Base-by-base conservation (phyloP, 2,797 vertebrate genomes). In the Sphenodon punctatus region DNA sequence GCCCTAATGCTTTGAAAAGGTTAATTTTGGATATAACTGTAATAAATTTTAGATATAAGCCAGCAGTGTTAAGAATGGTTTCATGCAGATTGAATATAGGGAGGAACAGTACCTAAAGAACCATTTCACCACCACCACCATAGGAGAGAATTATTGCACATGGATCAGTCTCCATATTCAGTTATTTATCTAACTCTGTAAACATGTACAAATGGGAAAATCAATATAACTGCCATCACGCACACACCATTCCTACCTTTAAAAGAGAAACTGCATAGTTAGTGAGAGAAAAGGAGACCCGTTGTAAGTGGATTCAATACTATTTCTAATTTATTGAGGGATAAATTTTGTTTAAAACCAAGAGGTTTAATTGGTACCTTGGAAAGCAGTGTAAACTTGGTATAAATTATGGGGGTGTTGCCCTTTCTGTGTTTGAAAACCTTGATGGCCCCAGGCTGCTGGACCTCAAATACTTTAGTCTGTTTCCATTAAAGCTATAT, bases 351-450 rank as follows among this genome's bases (percentile, higher is more conserved):
- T 51, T 75, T 68, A 72, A 87, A 85, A 75, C 9, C 14, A 69
- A 87, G 65, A 59, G 25, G 13, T 67, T 68, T 75, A 90, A 80
- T 84, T 59, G 70, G 71, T 90, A 82, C 77, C 70, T 74, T 78
- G 55, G 53, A 80, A 75, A 68, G 55, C 49, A 87, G 25, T 84
- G 68, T 78, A 85, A 80, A 84, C 79, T 51, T 67, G 8, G 46
- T 82, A 61, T 68, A 69, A 73, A 80, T 88, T 92, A 87, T 86
- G 82, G 43, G 76, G 74, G 49, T 83, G 73, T 66, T 90, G 43
- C 56, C 73, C 86, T 89, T 38, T 90, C 69, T 91, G 80, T 91
- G 82, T 86, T 82, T 88, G 60, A 86, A 93, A 92, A 87, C 70
- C 75, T 7, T 88, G 78, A 89, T 67, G 65, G 68, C 67, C 82